Percentiles rank a stretch among this genome's conserved stretches.
phyloP scores from a whole-genome alignment of 2,797 vertebrate genomes.

The Alcedo atthis region DNA sequence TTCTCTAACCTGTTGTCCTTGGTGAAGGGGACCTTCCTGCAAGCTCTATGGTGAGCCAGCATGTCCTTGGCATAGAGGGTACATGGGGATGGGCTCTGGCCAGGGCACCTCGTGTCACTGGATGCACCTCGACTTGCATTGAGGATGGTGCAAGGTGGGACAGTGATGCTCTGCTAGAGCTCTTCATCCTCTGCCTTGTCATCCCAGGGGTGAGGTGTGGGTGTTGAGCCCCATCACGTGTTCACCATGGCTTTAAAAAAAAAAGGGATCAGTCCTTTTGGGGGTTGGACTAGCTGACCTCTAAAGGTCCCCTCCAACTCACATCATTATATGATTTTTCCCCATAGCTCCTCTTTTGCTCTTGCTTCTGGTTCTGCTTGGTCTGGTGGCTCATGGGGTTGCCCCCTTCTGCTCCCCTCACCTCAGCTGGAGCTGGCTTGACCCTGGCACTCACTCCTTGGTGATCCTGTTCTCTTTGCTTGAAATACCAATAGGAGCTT shows the following conservation, averaged over 20 bases:
- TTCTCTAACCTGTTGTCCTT: neutral
- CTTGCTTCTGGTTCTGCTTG: neutral
- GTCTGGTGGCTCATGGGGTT: rapidly evolving
- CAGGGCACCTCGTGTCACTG: rapidly evolving
- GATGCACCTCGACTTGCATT: rapidly evolving
- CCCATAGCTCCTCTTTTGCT: neutral
- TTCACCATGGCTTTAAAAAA: neutral
- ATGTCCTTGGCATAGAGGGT: neutral
- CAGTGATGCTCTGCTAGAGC: neutral
- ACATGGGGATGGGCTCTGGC: rapidly evolving
- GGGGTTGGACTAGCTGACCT: neutral
- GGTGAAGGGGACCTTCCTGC: neutral
- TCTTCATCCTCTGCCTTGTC: rapidly evolving
- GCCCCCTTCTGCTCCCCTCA: no score
- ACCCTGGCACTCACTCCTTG: rapidly evolving
- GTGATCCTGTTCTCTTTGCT: neutral
- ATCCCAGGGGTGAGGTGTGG: rapidly evolving
- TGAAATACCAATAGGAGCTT: neutral
- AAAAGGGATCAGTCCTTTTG: neutral
- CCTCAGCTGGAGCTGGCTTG: rapidly evolving
- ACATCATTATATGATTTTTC: neutral
- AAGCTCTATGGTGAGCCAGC: neutral
- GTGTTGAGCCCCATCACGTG: no score
- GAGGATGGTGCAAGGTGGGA: neutral
- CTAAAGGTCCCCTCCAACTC: neutral